Base-by-base conservation (phyloP, 1,140 invertebrate species). In the Orius insidiosus region DNA sequence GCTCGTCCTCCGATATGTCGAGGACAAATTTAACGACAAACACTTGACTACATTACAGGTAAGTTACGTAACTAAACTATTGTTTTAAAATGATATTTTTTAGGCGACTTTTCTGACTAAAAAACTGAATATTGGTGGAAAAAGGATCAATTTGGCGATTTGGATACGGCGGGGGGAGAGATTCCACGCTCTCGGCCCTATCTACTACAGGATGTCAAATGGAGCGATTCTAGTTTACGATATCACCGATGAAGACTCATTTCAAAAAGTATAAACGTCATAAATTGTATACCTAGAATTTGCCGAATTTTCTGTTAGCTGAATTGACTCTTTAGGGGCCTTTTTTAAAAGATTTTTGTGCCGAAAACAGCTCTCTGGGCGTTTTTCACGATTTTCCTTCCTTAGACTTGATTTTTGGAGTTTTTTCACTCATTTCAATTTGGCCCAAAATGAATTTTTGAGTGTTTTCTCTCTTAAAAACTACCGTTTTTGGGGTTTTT, bases 181-280 rank as follows among this genome's bases (percentile, higher is more conserved):
- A 53, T 98, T 98, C 60, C 95, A 98, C 69, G 92, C 95, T 1
- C 60, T 98, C 33, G 93, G 89, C 10, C 88, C 89, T 32, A 96
- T 98, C 54, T 98, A 98, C 64, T 98, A 98, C 64, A 68, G 94
- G 54, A 90, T 90, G 60, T 94, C 90, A 8, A 88, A 98, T 68
- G 95, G 95, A 54, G 96, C 95, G 38, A 79, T 98, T 54, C 71
- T 99, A 49, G 93, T 98, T 5, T 98, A 98, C 65, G 95, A 99
- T 65, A 96, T 99, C 40, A 97, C 93, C 39, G 90, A 98, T 70
- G 75, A 88, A 64, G 85, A 94, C 59, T 96, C 94, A 2, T 98
- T 98, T 67, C 77, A 84, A 61, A 97, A 96, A 69, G 93, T 92
- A n/a, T n/a, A n/a, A n/a, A n/a, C 67, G 60, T 11, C 11, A 37